phyloP scores from a whole-genome alignment of 2,888 invertebrate species.

The Malacosoma neustria region DNA sequence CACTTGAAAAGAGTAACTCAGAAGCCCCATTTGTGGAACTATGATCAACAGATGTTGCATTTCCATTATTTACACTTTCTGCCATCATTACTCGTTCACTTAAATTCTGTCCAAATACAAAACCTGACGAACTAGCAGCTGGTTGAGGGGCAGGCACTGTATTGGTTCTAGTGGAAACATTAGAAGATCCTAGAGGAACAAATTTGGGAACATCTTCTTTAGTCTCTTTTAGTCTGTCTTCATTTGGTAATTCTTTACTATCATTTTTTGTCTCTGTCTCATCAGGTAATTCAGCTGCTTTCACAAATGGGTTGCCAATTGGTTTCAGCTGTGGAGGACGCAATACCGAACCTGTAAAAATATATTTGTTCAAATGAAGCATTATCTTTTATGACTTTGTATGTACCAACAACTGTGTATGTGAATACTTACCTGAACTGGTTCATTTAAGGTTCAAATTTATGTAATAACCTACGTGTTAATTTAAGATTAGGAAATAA shows the following conservation, averaged over 20 bases:
- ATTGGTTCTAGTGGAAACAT: conserved; percentile 48
- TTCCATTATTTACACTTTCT: conserved; percentile 69
- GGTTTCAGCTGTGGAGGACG: conserved; percentile 62
- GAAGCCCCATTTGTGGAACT: conserved; percentile 75
- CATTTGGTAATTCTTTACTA: conserved; percentile 20
- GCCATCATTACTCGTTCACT: conserved; percentile 86
- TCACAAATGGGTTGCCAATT: conserved; percentile 49
- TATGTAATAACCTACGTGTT: too few species aligned
- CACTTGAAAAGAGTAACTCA: conserved; percentile 84
- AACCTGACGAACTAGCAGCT: conserved; percentile 70
- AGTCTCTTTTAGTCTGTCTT: conserved; percentile 38
- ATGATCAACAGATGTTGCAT: conserved; percentile 41
- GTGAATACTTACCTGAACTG: too few species aligned
- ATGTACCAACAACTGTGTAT: too few species aligned
- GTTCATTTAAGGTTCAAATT: too few species aligned
- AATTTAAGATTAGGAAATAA: too few species aligned
- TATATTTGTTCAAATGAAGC: too few species aligned
- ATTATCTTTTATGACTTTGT: too few species aligned
- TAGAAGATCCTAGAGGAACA: conserved; percentile 57
- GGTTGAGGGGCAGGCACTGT: conserved; percentile 66
- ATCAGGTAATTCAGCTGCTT: conserved; percentile 28
- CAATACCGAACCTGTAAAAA: conserved; percentile 48
- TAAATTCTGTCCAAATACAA: conserved; percentile 94
- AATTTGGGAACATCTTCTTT: conserved; percentile 57
- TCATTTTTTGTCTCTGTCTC: conserved; percentile 30